A percentile compares a stretch with the other conserved stretches of the same genome.
phyloP scores from a whole-genome alignment of 2,113 vertebrate species.

The Bostrychus sinensis region DNA sequence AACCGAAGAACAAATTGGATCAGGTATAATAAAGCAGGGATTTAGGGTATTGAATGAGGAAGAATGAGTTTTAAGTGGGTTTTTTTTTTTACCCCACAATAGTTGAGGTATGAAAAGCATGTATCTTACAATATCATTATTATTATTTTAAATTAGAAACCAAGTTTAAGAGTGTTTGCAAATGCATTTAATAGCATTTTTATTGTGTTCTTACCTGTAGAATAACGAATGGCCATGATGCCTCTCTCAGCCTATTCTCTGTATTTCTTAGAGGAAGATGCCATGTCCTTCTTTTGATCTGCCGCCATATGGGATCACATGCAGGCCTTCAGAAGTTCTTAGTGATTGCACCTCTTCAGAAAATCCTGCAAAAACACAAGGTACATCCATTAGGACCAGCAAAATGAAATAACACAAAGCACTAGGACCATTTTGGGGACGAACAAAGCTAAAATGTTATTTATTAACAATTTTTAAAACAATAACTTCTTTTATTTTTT shows the following conservation, averaged over 20 bases:
- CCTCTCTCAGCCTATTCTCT: slow-evolving; percentile 7
- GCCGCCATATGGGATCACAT: slow-evolving; percentile 21
- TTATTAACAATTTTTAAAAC: no score
- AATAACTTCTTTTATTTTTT: no score
- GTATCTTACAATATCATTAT: no score
- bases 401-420: neutral
- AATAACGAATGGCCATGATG: slow-evolving; percentile 13
- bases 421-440: no score
- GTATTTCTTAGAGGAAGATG: slow-evolving; percentile 12
- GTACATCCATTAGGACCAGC: slow-evolving; percentile 18
- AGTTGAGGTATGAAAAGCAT: neutral
- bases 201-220: slow-evolving; percentile 50
- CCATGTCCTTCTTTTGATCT: slow-evolving; percentile 20
- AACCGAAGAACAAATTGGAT: slow-evolving; percentile 74
- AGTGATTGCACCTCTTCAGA: slow-evolving; percentile 11
- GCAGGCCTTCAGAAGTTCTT: slow-evolving; percentile 28
- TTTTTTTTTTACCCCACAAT: neutral
- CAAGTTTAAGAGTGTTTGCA: slow-evolving; percentile 3
- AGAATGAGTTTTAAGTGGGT: neutral
- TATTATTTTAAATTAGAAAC: no score
- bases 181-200: neutral
- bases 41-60: slow-evolving; percentile 13
- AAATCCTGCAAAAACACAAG: slow-evolving; percentile 52
- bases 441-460: no score
- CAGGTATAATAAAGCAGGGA: slow-evolving; percentile 46